These are phyloP conservation scores for Falco punctatus DNA, from an alignment of 2,113 vertebrate species.

Conservation along the genomic window DNA sequence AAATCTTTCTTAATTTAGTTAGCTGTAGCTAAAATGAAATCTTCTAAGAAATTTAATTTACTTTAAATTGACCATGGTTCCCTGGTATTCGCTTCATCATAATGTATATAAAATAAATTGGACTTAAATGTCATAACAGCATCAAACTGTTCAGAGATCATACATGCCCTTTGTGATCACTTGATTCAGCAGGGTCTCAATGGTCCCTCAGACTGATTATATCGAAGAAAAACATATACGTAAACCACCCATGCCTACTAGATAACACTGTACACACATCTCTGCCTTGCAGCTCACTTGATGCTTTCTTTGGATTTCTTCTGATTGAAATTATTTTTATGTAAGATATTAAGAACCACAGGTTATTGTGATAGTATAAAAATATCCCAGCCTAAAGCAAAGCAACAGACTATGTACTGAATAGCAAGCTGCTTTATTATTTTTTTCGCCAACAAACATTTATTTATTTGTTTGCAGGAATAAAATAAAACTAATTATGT, in stretches of 20 bases:
- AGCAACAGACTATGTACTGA: not conserved
- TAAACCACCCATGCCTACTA: not conserved
- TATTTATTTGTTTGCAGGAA: not conserved
- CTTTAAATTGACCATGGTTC: not conserved
- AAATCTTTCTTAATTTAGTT: slow-evolving; percentile 18
- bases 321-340: not conserved
- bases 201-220: not conserved
- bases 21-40: slow-evolving; percentile 5
- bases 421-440: fast-evolving
- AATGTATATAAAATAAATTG: not conserved
- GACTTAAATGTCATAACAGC: not conserved
- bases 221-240: not conserved
- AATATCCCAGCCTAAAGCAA: not conserved
- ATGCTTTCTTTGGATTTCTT: not conserved
- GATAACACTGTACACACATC: not conserved
- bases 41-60: not conserved
- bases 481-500: not conserved
- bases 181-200: not conserved
- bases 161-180: not conserved
- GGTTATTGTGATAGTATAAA: not conserved
- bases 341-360: not conserved
- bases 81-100: not conserved
- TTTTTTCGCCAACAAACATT: not conserved
- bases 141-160: not conserved
- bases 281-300: not conserved